Evolutionary conservation across 2,113 vertebrate genomes (phyloP).

Genomic region (Emydocephalus ijimae): DNA sequence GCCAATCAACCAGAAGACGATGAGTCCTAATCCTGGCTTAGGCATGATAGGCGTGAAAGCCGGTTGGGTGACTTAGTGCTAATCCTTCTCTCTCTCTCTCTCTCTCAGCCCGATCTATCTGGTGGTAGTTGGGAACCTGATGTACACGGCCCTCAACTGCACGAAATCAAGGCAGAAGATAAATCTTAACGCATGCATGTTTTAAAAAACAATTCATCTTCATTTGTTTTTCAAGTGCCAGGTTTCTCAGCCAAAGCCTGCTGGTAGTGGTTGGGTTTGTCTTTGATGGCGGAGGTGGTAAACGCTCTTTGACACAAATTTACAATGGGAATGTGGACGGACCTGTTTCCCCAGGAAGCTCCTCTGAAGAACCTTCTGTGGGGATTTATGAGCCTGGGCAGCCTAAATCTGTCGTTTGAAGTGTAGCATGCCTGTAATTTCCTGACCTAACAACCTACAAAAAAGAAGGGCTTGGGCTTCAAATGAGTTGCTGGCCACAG

Average conservation of each 20-base stretch:
- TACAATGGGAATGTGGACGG: conserved; percentile 4
- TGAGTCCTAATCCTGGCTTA: background rate
- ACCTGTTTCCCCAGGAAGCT: background rate
- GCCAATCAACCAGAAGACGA: background rate
- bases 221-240: background rate
- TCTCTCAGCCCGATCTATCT: background rate
- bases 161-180: background rate
- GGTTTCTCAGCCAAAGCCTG: background rate
- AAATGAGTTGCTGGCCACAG: background rate
- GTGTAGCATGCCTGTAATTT: background rate
- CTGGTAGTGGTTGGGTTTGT: background rate
- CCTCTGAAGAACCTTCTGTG: background rate
- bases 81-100: background rate
- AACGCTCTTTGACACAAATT: conserved; percentile 7
- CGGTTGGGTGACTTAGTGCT: background rate
- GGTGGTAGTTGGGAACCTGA: background rate
- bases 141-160: background rate
- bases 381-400: background rate
- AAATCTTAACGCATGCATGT: background rate
- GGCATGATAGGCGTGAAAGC: background rate
- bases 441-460: background rate
- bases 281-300: background rate
- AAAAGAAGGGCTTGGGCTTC: background rate
- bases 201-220: background rate
- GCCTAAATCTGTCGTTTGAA: background rate